These are phyloP conservation scores for Clavelina lepadiformis DNA, from an alignment of 23 tunicate genomes.

Conservation along the genomic window DNA sequence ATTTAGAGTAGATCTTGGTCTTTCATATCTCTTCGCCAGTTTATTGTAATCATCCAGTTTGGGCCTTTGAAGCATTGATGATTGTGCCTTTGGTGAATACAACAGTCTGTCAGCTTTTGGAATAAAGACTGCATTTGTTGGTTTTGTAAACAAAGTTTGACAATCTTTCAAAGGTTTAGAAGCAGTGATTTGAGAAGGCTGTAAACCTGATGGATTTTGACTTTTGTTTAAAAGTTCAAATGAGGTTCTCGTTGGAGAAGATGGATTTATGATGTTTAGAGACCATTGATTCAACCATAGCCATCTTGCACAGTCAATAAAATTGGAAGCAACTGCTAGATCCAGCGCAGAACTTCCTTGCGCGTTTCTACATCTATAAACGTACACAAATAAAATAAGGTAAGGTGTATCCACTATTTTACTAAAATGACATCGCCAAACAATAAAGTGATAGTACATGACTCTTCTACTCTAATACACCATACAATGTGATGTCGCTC, in stretches of 20 bases:
- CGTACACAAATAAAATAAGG: too few relatives aligned
- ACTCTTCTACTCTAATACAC: too few relatives aligned
- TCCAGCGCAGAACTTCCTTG: slow-evolving; percentile 47
- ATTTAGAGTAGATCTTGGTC: background rate
- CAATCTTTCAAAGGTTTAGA: slow-evolving; percentile 12
- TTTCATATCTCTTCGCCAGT: background rate
- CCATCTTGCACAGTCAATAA: slow-evolving; percentile 83
- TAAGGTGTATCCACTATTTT: too few relatives aligned
- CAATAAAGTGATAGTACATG: too few relatives aligned
- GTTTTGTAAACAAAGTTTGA: slow-evolving; percentile 14
- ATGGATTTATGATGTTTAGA: slow-evolving; percentile 12
- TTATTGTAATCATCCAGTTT: too few relatives aligned
- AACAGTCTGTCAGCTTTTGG: slow-evolving; percentile 4
- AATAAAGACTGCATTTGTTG: background rate
- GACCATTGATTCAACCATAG: slow-evolving; percentile 92
- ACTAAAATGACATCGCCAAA: too few relatives aligned
- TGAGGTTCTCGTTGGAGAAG: too few relatives aligned
- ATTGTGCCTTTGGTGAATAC: too few relatives aligned
- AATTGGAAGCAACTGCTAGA: slow-evolving; percentile 37
- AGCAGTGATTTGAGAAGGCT: slow-evolving; percentile 5
- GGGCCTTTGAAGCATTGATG: too few relatives aligned
- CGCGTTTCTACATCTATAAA: slow-evolving; percentile 47
- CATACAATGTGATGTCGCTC: too few relatives aligned
- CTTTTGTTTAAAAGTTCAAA: too few relatives aligned
- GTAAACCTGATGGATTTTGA: background rate